phyloP scores from a whole-genome alignment of 2,888 invertebrate genomes.

The Oscheius sp. region DNA sequence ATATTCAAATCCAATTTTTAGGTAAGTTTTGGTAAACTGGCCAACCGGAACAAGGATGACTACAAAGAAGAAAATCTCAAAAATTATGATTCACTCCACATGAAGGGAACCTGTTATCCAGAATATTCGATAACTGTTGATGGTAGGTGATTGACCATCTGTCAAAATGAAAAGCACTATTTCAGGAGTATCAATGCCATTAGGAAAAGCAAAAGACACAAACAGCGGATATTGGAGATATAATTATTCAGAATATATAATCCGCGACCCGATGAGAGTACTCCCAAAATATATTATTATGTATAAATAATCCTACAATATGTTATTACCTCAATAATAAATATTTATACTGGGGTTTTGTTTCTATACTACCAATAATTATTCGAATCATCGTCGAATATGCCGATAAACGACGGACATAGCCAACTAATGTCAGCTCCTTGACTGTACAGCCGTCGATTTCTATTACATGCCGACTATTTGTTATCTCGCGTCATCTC shows the following conservation, averaged over 20 bases:
- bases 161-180: too few relatives aligned
- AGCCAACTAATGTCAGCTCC: too few relatives aligned
- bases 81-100: slow-evolving; percentile 47
- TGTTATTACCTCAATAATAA: background rate
- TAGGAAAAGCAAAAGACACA: slow-evolving; percentile 39
- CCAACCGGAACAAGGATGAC: slow-evolving; percentile 5
- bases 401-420: too few relatives aligned
- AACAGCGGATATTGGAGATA: slow-evolving; percentile 26
- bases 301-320: slow-evolving; percentile 34
- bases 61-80: slow-evolving; percentile 21
- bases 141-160: too few relatives aligned
- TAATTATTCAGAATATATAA: slow-evolving; percentile 52
- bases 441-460: too few relatives aligned
- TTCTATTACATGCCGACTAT: too few relatives aligned
- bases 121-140: slow-evolving; percentile 41
- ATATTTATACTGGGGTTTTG: too few relatives aligned
- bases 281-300: slow-evolving; percentile 52
- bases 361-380: too few relatives aligned
- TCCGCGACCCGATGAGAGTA: slow-evolving; percentile 46
- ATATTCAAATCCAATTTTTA: background rate
- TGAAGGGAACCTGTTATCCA: slow-evolving; percentile 41
- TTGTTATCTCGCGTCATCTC: too few relatives aligned
- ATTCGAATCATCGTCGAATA: too few relatives aligned
- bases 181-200: slow-evolving; percentile 46
- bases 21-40: slow-evolving; percentile 31